Evolutionary conservation across 2,113 vertebrate species (phyloP).

Genomic region (Solea solea): DNA sequence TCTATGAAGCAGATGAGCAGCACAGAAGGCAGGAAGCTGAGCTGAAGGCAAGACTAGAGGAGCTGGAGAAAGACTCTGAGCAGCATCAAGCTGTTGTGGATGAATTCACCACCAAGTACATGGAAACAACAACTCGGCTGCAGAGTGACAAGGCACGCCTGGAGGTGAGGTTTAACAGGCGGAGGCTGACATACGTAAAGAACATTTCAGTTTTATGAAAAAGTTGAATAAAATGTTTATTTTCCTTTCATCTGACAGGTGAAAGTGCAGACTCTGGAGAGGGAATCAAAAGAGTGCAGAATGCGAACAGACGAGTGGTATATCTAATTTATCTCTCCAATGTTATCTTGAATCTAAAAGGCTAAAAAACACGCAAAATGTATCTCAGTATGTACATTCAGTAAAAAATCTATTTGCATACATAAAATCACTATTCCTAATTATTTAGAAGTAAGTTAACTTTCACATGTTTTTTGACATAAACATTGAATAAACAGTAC

Average conservation of each 20-base stretch:
- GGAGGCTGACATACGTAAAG: not conserved
- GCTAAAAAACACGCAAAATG: too few species aligned
- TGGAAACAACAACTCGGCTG: constrained; percentile 91
- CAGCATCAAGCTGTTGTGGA: constrained; percentile 91
- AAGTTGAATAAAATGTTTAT: not conserved
- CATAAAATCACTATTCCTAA: too few species aligned
- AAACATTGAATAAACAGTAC: not conserved
- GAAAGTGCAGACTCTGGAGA: constrained; percentile 92
- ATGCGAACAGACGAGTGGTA: constrained; percentile 96
- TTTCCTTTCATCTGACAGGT: constrained; percentile 76
- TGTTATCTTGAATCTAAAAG: not conserved
- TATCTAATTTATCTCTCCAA: constrained; percentile 2
- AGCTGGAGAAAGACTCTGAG: constrained; percentile 86
- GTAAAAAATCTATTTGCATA: too few species aligned
- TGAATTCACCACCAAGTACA: constrained; percentile 87
- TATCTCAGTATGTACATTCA: not conserved
- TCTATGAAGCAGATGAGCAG: constrained; percentile 94
- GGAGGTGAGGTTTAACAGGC: constrained; percentile 82
- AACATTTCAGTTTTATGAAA: not conserved
- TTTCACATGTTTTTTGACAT: not conserved
- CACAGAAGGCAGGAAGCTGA: constrained; percentile 89
- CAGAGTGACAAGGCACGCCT: constrained; percentile 92
- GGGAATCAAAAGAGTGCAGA: constrained; percentile 94
- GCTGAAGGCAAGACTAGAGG: constrained; percentile 83
- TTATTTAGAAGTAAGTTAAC: too few species aligned